phyloP scores from a whole-genome alignment of 2,797 vertebrate species.

The Botia kubotai region DNA sequence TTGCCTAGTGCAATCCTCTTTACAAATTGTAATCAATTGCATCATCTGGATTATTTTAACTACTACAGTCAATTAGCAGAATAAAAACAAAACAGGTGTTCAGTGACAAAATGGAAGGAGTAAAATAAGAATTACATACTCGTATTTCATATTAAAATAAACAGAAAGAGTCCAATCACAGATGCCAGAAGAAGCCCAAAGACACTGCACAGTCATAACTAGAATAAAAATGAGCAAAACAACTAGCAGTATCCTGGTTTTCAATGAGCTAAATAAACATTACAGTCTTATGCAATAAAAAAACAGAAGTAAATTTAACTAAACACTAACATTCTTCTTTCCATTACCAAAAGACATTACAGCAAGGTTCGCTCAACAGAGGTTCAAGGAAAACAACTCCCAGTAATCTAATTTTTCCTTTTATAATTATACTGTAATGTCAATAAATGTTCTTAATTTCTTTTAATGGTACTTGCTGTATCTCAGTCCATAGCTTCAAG shows the following conservation, averaged over 20 bases:
- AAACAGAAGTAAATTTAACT: constrained; percentile 21
- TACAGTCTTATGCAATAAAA: constrained; percentile 20
- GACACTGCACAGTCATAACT: not conserved
- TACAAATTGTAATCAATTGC: constrained; percentile 9
- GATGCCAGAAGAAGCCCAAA: constrained; percentile 13
- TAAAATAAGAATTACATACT: not conserved
- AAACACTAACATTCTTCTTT: constrained; percentile 1
- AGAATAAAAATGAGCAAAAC: constrained; percentile 5
- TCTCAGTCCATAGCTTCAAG: not conserved
- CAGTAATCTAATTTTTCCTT: too few relatives aligned
- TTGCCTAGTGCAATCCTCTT: not conserved
- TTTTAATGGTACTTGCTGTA: too few relatives aligned
- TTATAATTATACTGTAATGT: too few relatives aligned
- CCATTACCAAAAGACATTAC: not conserved
- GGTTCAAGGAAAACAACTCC: too few relatives aligned
- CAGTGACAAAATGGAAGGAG: not conserved
- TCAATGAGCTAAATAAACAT: constrained; percentile 15
- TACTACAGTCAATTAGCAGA: constrained; percentile 2
- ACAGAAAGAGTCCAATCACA: not conserved
- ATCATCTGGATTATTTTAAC: not conserved
- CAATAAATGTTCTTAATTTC: too few relatives aligned
- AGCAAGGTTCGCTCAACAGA: not conserved
- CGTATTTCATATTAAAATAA: not conserved
- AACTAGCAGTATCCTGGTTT: constrained; percentile 2
- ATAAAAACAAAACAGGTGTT: not conserved